phyloP scores from a whole-genome alignment of 2,113 vertebrate species.

The Progne subis region DNA sequence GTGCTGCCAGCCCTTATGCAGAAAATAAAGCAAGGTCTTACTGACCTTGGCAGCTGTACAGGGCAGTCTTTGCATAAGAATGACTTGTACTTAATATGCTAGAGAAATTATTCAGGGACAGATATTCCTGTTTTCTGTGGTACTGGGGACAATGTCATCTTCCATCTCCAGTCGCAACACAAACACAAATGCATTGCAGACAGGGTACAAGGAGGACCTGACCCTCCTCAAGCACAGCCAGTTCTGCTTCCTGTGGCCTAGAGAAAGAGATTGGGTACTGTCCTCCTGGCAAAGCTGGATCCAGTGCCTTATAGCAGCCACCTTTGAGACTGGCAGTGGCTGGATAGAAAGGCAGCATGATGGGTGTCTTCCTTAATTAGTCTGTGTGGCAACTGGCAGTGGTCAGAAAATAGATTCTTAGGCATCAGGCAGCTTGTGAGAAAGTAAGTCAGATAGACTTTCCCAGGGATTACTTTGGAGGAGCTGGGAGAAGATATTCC shows the following conservation, averaged over 20 bases:
- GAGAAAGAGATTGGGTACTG: background rate
- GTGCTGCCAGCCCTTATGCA: slow-evolving; percentile 43
- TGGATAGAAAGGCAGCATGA: background rate
- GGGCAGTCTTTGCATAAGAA: slow-evolving; percentile 64
- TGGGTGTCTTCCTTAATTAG: background rate
- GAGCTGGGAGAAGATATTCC: no score
- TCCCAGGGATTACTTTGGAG: no score
- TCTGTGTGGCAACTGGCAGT: no score
- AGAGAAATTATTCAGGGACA: no score
- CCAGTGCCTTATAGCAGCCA: background rate
- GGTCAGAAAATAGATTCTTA: no score
- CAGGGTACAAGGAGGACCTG: background rate
- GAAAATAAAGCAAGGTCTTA: slow-evolving; percentile 57
- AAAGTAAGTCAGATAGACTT: no score
- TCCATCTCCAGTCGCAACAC: background rate
- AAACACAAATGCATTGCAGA: background rate
- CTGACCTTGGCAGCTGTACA: slow-evolving; percentile 61
- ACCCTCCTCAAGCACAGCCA: background rate
- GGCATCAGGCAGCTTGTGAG: no score
- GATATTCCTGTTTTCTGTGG: no score
- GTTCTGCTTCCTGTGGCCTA: background rate
- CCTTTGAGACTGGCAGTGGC: background rate
- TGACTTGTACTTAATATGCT: background rate
- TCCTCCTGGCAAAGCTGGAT: background rate
- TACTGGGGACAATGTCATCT: no score